phyloP scores from a whole-genome alignment of 2,888 invertebrate genomes.

The Ethmia dodecea region DNA sequence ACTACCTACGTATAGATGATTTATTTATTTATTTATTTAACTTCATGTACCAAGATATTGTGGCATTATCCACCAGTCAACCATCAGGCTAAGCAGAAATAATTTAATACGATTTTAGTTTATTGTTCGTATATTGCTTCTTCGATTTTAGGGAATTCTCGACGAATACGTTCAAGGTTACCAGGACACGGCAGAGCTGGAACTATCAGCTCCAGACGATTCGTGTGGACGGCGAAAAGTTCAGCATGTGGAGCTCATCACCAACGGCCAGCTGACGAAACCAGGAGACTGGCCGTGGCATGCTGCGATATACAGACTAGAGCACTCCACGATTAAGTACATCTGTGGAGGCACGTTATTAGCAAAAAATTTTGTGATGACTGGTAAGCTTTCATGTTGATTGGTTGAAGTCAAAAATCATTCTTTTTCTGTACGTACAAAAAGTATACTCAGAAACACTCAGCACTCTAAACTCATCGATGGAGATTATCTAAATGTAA shows the following conservation, averaged over 20 bases:
- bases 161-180: conserved; percentile 17
- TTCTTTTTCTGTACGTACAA: no score
- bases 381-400: conserved; percentile 30
- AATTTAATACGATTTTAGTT: no score
- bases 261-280: conserved; percentile 38
- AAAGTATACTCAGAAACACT: no score
- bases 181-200: conserved; percentile 26
- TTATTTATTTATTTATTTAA: no score
- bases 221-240: conserved; percentile 43
- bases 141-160: conserved; percentile 23
- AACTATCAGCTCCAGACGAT: conserved; percentile 19
- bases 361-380: conserved; percentile 38
- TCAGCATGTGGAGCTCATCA: conserved; percentile 41
- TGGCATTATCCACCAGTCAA: no score
- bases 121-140: no score
- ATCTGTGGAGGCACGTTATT: conserved; percentile 55
- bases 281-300: conserved; percentile 66
- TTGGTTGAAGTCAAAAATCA: no score
- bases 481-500: no score
- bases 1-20: no score
- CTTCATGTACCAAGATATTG: no score
- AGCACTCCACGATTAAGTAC: conserved; percentile 29
- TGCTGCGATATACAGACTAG: conserved; percentile 39
- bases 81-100: no score
- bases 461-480: no score